These are phyloP conservation scores for Gavia stellata DNA, from an alignment of 2,113 vertebrate species.

Conservation along the genomic window DNA sequence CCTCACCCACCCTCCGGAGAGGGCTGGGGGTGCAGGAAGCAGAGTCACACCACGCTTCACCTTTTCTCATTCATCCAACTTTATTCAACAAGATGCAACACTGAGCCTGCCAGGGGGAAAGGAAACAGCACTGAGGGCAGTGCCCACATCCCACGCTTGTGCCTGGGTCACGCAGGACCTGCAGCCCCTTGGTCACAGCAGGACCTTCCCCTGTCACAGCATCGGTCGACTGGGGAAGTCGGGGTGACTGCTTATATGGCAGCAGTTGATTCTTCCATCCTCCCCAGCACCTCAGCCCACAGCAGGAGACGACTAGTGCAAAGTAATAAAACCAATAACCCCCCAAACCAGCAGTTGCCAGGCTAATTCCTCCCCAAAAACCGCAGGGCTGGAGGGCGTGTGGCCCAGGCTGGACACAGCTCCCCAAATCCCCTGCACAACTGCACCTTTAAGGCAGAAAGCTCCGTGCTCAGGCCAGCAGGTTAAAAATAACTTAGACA, in stretches of 20 bases:
- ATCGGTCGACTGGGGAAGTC: neutral
- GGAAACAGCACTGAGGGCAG: neutral
- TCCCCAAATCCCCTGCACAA: neutral
- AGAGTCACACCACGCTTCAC: neutral
- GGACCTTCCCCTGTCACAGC: neutral
- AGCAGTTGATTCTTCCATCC: neutral
- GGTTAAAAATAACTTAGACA: slow-evolving; percentile 60
- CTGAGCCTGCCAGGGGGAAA: neutral
- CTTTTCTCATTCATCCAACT: neutral
- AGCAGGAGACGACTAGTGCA: slow-evolving; percentile 19
- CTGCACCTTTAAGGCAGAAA: slow-evolving; percentile 29
- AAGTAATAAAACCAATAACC: neutral
- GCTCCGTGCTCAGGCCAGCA: neutral
- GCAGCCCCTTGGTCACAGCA: neutral
- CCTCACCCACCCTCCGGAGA: neutral
- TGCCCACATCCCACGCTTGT: fast-evolving
- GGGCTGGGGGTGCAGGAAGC: neutral
- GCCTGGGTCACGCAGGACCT: neutral
- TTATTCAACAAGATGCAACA: slow-evolving; percentile 27
- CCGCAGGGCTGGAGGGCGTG: neutral
- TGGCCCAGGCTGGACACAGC: neutral
- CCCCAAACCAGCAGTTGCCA: neutral
- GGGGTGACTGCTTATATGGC: fast-evolving
- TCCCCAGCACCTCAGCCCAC: neutral
- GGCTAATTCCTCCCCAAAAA: neutral